A percentile compares a stretch with the other conserved stretches of the same genome.
Evolutionary conservation across 2,888 invertebrate genomes (phyloP).

Genomic region (Chrysina gloriosa): DNA sequence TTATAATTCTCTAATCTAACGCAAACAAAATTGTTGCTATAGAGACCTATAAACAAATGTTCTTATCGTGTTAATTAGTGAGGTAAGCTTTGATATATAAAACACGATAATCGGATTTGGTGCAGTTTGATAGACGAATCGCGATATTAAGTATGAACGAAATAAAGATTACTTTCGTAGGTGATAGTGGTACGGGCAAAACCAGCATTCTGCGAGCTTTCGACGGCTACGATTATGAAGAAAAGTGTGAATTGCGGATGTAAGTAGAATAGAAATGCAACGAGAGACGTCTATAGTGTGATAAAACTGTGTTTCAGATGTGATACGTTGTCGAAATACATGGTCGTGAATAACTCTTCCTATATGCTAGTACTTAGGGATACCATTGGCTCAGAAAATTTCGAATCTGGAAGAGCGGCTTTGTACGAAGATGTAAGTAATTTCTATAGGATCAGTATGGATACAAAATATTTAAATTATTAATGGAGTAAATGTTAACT

Average conservation of each 20-base stretch:
- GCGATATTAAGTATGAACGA: constrained; percentile 54
- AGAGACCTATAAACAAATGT: not conserved
- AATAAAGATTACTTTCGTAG: constrained; percentile 82
- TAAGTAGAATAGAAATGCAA: constrained; percentile 64
- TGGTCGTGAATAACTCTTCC: constrained; percentile 24
- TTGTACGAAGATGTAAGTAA: constrained; percentile 39
- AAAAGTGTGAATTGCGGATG: constrained; percentile 87
- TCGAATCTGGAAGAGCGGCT: constrained; percentile 6
- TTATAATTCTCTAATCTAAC: not conserved
- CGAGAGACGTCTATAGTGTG: not conserved
- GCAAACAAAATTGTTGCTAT: not conserved
- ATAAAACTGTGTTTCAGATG: constrained; percentile 14
- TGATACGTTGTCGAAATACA: constrained; percentile 25
- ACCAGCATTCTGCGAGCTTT: constrained; percentile 86
- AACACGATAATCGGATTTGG: not conserved
- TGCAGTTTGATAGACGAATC: not conserved
- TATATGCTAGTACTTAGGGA: constrained; percentile 35
- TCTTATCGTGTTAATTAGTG: not conserved
- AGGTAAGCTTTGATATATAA: not conserved
- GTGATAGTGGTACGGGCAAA: constrained; percentile 88
- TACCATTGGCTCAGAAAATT: constrained; percentile 21
- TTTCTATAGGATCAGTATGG: no score
- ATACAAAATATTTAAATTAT: no score
- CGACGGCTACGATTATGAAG: constrained; percentile 81
- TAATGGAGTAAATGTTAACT: no score